phyloP scores from a whole-genome alignment of 2,113 vertebrate genomes.

The Parus major region DNA sequence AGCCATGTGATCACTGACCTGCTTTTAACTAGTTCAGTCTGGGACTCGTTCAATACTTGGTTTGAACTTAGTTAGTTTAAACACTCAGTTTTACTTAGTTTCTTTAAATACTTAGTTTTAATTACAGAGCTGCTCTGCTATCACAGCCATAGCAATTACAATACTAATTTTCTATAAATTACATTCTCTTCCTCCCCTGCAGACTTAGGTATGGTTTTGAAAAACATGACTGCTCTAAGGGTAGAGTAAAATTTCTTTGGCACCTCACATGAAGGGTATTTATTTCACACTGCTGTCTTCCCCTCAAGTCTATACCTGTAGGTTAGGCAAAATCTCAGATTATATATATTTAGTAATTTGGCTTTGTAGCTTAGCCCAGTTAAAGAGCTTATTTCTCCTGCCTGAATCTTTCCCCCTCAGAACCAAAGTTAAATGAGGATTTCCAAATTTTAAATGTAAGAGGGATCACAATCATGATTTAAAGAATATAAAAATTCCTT shows the following conservation, averaged over 20 bases:
- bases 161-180: not conserved
- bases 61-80: not conserved
- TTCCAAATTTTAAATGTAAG: not conserved
- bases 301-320: not conserved
- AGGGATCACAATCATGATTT: not conserved
- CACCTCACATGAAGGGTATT: not conserved
- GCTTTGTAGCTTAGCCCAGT: not conserved
- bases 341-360: constrained; percentile 4
- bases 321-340: constrained; percentile 7
- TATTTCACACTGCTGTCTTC: not conserved
- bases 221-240: not conserved
- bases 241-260: not conserved
- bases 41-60: not conserved
- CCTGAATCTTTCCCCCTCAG: not conserved
- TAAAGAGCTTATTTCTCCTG: constrained; percentile 16
- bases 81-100: not conserved
- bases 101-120: not conserved
- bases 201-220: not conserved
- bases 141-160: not conserved
- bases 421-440: not conserved
- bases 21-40: not conserved
- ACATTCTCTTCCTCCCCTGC: not conserved
- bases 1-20: not conserved
- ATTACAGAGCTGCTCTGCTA: not conserved
- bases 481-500: not conserved